phyloP scores from a whole-genome alignment of 2,113 vertebrate genomes.

The Chlorodrepanis virens region DNA sequence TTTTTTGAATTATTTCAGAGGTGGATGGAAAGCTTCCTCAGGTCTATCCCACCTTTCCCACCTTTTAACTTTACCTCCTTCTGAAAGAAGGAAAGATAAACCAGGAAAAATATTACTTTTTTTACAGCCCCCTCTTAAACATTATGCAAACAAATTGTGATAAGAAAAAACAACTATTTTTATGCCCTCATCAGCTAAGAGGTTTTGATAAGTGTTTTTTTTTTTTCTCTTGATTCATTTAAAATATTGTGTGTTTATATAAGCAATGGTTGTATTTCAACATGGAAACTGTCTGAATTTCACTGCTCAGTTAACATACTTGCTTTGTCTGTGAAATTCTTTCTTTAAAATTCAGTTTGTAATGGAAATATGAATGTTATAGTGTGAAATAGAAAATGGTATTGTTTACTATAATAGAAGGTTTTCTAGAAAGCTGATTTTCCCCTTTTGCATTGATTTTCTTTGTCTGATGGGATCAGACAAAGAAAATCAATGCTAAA shows the following conservation, averaged over 20 bases:
- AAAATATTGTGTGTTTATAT: not conserved
- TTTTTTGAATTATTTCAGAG: not conserved
- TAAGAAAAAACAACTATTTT: not conserved
- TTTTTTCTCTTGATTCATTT: not conserved
- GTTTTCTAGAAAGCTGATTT: not conserved
- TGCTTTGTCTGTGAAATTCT: not conserved
- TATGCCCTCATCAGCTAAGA: not conserved
- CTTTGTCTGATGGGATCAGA: not conserved
- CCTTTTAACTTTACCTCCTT: not conserved
- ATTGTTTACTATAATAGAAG: not conserved
- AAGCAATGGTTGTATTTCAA: not conserved
- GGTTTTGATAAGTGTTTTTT: not conserved
- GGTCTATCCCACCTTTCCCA: not conserved
- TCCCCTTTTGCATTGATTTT: not conserved
- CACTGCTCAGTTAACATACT: not conserved
- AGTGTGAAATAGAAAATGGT: not conserved
- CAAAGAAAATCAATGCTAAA: no score
- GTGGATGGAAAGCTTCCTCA: not conserved
- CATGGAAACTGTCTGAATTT: not conserved
- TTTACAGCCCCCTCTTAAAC: not conserved
- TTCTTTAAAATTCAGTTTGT: not conserved
- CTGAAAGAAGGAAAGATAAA: not conserved
- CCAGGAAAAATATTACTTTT: not conserved
- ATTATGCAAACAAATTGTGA: not conserved
- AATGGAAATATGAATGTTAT: not conserved